These are phyloP conservation scores for Brienomyrus longianalis DNA, from an alignment of 2,113 vertebrate genomes.

Conservation along the genomic window DNA sequence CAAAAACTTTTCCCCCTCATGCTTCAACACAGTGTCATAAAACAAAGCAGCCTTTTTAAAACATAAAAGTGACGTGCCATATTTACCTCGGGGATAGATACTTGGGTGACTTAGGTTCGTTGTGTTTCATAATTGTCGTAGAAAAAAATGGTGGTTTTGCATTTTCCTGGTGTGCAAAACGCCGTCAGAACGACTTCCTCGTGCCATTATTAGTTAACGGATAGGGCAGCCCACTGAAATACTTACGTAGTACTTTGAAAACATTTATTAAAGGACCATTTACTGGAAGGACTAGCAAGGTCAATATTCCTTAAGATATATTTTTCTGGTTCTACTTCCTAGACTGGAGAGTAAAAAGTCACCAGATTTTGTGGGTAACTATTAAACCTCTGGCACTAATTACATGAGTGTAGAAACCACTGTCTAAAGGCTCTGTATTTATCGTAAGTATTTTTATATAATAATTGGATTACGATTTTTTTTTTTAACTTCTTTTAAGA, in stretches of 20 bases:
- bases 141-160: not conserved
- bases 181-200: not conserved
- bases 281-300: not conserved
- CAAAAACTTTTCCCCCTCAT: not conserved
- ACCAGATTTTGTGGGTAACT: not conserved
- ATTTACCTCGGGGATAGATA: not conserved
- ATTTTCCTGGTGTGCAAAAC: not conserved
- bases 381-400: not conserved
- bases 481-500: not conserved
- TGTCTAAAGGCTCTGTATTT: not conserved
- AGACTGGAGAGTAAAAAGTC: not conserved
- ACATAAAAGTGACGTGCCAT: not conserved
- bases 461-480: not conserved
- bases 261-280: not conserved
- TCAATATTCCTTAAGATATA: not conserved
- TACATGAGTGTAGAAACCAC: not conserved
- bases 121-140: not conserved
- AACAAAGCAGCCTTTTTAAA: not conserved
- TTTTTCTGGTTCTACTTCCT: not conserved
- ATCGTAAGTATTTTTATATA: not conserved
- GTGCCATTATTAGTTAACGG: not conserved
- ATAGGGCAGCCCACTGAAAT: not conserved
- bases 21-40: not conserved
- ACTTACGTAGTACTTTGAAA: not conserved
- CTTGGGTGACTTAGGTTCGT: not conserved